Percentiles rank a stretch among this genome's conserved stretches.
These are phyloP conservation scores for Cheilosia soror DNA, from an alignment of 2,888 invertebrate species.

Conservation along the genomic window DNA sequence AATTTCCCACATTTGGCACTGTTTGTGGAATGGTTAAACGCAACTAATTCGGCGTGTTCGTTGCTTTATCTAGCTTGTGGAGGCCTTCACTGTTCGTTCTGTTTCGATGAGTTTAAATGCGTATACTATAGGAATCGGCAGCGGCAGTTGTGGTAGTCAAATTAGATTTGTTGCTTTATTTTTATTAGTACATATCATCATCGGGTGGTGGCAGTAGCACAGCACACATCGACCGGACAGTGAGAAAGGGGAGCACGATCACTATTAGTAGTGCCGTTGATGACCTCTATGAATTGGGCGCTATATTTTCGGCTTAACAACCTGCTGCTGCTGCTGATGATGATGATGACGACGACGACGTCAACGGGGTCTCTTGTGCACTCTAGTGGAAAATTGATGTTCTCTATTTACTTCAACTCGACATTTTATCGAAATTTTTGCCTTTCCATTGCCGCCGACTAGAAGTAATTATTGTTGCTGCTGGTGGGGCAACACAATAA, in stretches of 20 bases:
- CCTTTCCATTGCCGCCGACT: slow-evolving; percentile 20
- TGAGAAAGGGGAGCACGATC: slow-evolving; percentile 23
- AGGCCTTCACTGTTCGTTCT: slow-evolving; percentile 29
- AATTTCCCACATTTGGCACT: slow-evolving; percentile 64
- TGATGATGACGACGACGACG: slow-evolving; percentile 22
- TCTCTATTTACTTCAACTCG: slow-evolving; percentile 33
- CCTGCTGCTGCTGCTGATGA: slow-evolving; percentile 34
- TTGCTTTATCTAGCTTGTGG: slow-evolving; percentile 49
- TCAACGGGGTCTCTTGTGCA: slow-evolving; percentile 25
- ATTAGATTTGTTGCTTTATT: slow-evolving; percentile 46
- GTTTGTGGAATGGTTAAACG: slow-evolving; percentile 61
- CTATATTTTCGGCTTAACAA: slow-evolving; percentile 54
- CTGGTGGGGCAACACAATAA: slow-evolving; percentile 40
- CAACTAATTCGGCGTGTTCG: slow-evolving; percentile 46
- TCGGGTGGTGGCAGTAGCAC: slow-evolving; percentile 34
- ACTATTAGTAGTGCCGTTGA: slow-evolving; percentile 8
- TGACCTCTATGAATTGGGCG: slow-evolving; percentile 47
- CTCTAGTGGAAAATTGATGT: slow-evolving; percentile 42
- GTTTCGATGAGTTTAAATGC: slow-evolving; percentile 67
- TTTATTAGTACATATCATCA: slow-evolving; percentile 57
- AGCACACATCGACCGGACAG: slow-evolving; percentile 33
- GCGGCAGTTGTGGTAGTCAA: slow-evolving; percentile 45
- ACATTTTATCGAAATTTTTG: slow-evolving; percentile 16
- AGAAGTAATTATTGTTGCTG: slow-evolving; percentile 33
- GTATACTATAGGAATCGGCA: slow-evolving; percentile 51